A percentile compares a stretch with the other conserved stretches of the same genome.
Conservation (phyloP, 2,888 invertebrate species). For the Physocephala rufipes region DNA sequence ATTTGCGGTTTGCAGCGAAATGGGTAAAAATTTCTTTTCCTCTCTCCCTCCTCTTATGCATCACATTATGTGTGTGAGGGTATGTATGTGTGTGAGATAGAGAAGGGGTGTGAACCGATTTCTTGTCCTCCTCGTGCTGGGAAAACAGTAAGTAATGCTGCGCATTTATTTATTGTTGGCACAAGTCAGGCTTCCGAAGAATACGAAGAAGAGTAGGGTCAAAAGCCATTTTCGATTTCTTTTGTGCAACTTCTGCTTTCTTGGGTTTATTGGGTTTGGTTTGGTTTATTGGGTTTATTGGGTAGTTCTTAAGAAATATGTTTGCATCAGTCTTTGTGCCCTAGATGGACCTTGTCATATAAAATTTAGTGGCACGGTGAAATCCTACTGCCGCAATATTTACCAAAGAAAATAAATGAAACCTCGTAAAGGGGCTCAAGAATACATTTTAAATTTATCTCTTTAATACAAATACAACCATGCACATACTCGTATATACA, state of each 20-base stretch:
- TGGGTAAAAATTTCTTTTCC: neutral
- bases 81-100: too few species aligned
- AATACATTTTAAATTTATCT: slow-evolving; percentile 28
- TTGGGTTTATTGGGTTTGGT: neutral
- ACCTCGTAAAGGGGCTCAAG: neutral
- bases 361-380: slow-evolving; percentile 1
- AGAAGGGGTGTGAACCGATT: too few species aligned
- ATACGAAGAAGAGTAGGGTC: slow-evolving; percentile 17
- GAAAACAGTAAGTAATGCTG: slow-evolving; percentile 23
- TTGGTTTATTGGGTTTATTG: too few species aligned
- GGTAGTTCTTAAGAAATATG: neutral
- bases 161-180: slow-evolving; percentile 30
- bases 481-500: too few species aligned
- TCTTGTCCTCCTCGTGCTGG: neutral
- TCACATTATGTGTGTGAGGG: neutral
- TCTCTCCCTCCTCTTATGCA: neutral
- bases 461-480: slow-evolving; percentile 23
- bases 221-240: slow-evolving; percentile 16
- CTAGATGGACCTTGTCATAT: too few species aligned
- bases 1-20: neutral
- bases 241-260: slow-evolving; percentile 10
- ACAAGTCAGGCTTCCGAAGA: slow-evolving; percentile 17
- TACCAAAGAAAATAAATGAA: neutral
- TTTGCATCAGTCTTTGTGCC: neutral
- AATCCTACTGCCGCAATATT: neutral